Evolutionary conservation across 2,888 invertebrate genomes (phyloP), one percentile per base, ranked within the genome.

Genomic region (Ormyrus nitidulus): DNA sequence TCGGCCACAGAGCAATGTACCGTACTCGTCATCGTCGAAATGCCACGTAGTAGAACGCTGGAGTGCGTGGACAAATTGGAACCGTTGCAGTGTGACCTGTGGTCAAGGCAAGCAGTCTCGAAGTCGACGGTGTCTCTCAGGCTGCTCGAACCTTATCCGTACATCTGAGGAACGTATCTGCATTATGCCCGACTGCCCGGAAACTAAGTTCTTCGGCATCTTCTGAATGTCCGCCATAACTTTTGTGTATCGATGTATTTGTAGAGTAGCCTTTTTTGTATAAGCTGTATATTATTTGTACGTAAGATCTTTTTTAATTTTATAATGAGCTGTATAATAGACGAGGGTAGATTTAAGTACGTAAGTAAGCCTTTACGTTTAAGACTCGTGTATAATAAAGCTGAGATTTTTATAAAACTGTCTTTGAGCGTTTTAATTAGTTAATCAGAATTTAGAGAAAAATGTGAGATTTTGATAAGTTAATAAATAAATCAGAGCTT

Each of bases 81-180:
- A 93, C n/a, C 89, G 92, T n/a, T 94, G 94, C 86, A 92, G 93
- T 79, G 94, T 93, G 0, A 92, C 92, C 49, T 94, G 94, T 85
- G 94, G 94, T 0, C 92, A 92, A 85, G 94, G 94, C 5, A 88
- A 93, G 44, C 89, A 93, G 83, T 92, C 92, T 83, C 88, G 94
- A 48, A 93, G 92, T 90, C 89, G 94, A 46, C 91, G 92, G 78
- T 93, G 93, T 85, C 79, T 90, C 78, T 86, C 86, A 51, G 88
- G 90, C 77, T 92, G 92, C 81, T 75, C 71, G 19, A 88, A 85
- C 5, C 89, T 91, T 6, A 92, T 92, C 82, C 91, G 91, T 4
- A 92, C 92, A 88, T 92, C 92, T 92, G 91, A 92, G 81, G 92
- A 92, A 83, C 92, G 92, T 84, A 83, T 89, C 6, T 92, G 92